Percentiles rank a stretch among this genome's conserved stretches.
phyloP scores from a whole-genome alignment of 2,888 invertebrate species.

The Netelia fuscicornis region DNA sequence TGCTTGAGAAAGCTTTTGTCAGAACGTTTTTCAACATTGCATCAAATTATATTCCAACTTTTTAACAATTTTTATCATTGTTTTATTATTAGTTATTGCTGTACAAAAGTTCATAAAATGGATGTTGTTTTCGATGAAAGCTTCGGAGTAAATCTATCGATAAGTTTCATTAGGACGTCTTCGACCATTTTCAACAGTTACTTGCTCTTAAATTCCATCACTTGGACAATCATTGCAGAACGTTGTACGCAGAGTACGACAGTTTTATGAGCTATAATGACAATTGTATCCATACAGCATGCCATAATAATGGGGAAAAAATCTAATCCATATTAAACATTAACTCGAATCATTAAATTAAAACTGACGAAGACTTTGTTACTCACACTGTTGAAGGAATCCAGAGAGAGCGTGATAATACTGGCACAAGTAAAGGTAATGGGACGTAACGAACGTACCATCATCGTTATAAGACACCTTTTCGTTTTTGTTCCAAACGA shows the following conservation, averaged over 20 bases:
- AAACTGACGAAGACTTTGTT: constrained; percentile 7
- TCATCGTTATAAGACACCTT: constrained; percentile 68
- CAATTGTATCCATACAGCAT: not conserved
- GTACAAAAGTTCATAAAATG: too few relatives aligned
- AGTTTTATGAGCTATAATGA: constrained; percentile 67
- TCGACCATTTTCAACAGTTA: not conserved
- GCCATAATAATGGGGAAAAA: not conserved
- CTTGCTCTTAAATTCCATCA: not conserved
- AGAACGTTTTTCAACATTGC: too few relatives aligned
- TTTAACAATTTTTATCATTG: too few relatives aligned
- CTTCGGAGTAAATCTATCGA: not conserved
- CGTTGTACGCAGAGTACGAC: constrained; percentile 70
- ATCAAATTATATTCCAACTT: too few relatives aligned
- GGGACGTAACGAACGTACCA: constrained; percentile 67
- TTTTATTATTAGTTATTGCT: too few relatives aligned
- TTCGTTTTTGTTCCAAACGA: constrained; percentile 51
- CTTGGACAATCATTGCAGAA: constrained; percentile 61
- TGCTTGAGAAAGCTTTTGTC: too few relatives aligned
- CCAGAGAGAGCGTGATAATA: constrained; percentile 68
- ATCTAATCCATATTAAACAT: not conserved
- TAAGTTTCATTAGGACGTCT: not conserved
- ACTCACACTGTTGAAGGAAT: constrained; percentile 71
- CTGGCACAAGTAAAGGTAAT: constrained; percentile 69
- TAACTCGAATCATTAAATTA: not conserved
- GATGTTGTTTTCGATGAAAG: not conserved